Percentiles rank a stretch among this genome's conserved stretches.
Conservation (phyloP, 2,888 invertebrate species). For the Pecten maximus region DNA sequence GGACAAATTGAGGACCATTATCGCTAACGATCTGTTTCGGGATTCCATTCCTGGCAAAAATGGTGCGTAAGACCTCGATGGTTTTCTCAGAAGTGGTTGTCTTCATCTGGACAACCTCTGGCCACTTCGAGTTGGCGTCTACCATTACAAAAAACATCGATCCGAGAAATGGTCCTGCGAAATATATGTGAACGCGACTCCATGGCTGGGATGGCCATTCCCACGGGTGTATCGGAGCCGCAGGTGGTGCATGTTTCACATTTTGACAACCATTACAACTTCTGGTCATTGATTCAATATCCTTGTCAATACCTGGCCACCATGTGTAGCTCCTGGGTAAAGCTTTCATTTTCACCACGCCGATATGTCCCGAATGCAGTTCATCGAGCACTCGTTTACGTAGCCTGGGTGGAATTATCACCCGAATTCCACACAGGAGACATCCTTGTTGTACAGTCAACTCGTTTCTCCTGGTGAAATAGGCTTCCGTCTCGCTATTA, state of each 20-base stretch:
- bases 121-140: conserved; percentile 81
- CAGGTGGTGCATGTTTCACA: no score
- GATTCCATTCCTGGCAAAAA: conserved; percentile 57
- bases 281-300: conserved; percentile 63
- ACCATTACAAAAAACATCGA: conserved; percentile 69
- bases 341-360: no score
- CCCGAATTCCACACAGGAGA: no score
- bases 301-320: no score
- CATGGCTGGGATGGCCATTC: conserved; percentile 59
- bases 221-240: conserved; percentile 68
- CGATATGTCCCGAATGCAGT: no score
- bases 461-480: no score
- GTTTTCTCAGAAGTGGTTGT: conserved; percentile 55
- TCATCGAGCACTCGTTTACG: conserved; percentile 47
- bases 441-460: no score
- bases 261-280: conserved; percentile 50
- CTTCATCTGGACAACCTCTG: conserved; percentile 73
- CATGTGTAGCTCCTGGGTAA: no score
- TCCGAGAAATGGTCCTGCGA: conserved; percentile 68
- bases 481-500: no score
- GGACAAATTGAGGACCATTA: no score
- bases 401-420: no score
- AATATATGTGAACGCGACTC: conserved; percentile 65
- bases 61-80: conserved; percentile 54
- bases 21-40: no score